Evolutionary conservation across 2,113 vertebrate genomes (phyloP).

Genomic region (Macquaria australasica): DNA sequence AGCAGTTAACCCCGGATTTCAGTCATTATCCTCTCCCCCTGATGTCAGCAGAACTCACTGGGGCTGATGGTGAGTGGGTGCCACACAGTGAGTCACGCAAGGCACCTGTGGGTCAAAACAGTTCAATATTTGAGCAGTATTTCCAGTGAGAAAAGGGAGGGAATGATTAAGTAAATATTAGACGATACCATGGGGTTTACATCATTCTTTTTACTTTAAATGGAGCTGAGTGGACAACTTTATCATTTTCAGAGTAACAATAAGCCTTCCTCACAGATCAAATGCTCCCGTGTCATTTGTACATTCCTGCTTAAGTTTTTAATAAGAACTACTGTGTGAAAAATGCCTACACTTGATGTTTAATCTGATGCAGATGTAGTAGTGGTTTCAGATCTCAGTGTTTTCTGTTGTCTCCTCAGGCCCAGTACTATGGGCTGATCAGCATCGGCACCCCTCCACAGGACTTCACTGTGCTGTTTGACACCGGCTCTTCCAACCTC

Average conservation of each 20-base stretch:
- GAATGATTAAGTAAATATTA: background rate
- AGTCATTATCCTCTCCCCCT: background rate
- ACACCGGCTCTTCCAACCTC: slow-evolving; percentile 92
- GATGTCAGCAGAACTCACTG: background rate
- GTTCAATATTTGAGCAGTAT: background rate
- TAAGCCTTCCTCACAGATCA: background rate
- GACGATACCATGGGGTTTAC: background rate
- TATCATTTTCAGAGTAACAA: background rate
- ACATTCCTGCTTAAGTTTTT: too few species aligned
- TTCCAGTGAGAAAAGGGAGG: background rate
- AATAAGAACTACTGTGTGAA: background rate
- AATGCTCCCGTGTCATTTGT: background rate
- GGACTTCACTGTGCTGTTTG: slow-evolving; percentile 90
- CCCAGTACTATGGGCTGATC: slow-evolving; percentile 90
- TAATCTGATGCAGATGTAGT: background rate
- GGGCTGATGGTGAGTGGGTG: background rate
- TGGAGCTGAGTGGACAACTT: too few species aligned
- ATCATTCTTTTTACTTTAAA: background rate
- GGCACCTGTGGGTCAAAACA: background rate
- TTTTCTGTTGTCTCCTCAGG: slow-evolving; percentile 70
- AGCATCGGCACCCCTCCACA: slow-evolving; percentile 90
- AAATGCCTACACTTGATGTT: background rate
- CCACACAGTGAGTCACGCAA: too few species aligned
- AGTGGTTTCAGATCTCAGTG: background rate
- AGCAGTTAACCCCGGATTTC: background rate